These are phyloP conservation scores for Porites divaricata DNA, from an alignment of 92 coral and sea anemone species.

Conservation along the genomic window DNA sequence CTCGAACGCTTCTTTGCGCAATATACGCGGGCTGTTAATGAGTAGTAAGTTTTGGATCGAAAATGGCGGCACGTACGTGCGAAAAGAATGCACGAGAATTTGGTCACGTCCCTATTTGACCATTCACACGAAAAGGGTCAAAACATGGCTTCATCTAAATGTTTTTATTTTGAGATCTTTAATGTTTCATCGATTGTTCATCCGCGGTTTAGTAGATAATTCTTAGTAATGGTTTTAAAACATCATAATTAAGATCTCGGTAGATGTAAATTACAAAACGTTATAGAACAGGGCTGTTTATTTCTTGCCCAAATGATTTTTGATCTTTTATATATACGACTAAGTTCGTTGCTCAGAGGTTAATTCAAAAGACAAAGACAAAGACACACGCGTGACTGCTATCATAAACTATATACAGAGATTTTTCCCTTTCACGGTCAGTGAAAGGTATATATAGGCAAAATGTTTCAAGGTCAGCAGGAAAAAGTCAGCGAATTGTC, in stretches of 20 bases:
- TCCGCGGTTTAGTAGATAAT: neutral
- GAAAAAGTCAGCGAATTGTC: too few species aligned
- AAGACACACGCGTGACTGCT: too few species aligned
- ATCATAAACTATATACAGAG: too few species aligned
- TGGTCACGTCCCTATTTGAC: neutral
- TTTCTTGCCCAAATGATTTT: too few species aligned
- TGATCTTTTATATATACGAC: too few species aligned
- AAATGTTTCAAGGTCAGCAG: too few species aligned
- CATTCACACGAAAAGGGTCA: neutral
- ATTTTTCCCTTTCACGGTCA: too few species aligned
- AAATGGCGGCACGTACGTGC: neutral
- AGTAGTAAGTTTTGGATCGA: neutral
- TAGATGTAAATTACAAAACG: neutral
- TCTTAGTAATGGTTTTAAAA: neutral
- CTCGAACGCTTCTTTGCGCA: slow-evolving; percentile 14
- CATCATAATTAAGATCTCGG: neutral
- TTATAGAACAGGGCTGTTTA: neutral
- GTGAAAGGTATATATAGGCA: too few species aligned
- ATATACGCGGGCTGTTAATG: neutral
- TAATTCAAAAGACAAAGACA: too few species aligned
- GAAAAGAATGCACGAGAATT: neutral
- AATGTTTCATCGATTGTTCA: neutral
- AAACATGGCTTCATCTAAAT: neutral
- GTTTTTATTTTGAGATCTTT: neutral
- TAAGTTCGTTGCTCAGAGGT: too few species aligned